phyloP scores from a whole-genome alignment of 2,113 vertebrate genomes.

The Pelodiscus sinensis region DNA sequence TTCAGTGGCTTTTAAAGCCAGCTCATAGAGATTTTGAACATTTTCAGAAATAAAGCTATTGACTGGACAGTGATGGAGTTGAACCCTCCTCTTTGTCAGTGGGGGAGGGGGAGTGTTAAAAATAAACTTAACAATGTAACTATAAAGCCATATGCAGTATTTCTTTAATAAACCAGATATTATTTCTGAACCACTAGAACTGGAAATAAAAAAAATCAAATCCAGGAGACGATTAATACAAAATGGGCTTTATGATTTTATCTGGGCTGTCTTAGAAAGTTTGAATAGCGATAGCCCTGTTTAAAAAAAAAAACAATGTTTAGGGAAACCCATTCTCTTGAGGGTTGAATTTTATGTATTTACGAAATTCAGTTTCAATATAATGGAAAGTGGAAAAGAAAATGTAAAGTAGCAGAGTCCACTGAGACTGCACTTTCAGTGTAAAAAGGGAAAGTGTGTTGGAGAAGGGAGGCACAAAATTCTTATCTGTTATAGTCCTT shows the following conservation, averaged over 20 bases:
- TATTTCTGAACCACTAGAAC: conserved; percentile 71
- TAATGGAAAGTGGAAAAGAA: conserved; percentile 41
- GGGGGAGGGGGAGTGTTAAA: conserved; percentile 58
- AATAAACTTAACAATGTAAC: conserved; percentile 74
- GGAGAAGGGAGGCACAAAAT: not conserved
- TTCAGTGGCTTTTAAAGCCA: conserved; percentile 65
- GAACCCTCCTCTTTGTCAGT: conserved; percentile 67
- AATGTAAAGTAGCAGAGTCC: conserved; percentile 4
- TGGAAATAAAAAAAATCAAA: conserved; percentile 60
- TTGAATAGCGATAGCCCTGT: conserved; percentile 2
- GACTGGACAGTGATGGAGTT: conserved; percentile 61
- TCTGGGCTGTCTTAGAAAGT: conserved; percentile 59
- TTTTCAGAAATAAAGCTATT: conserved; percentile 55
- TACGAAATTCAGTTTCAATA: conserved; percentile 41
- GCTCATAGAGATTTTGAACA: conserved; percentile 61
- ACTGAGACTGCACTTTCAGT: not conserved
- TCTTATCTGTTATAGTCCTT: conserved; percentile 41
- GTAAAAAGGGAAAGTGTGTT: conserved; percentile 13
- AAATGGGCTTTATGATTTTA: conserved; percentile 70
- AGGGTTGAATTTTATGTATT: conserved; percentile 51
- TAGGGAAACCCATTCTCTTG: conserved; percentile 57
- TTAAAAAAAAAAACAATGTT: conserved; percentile 51
- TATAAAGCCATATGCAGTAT: conserved; percentile 80
- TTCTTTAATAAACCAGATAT: conserved; percentile 73
- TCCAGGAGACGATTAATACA: conserved; percentile 68